phyloP scores from a whole-genome alignment of 2,113 vertebrate species.

The Corydoras sp. region DNA sequence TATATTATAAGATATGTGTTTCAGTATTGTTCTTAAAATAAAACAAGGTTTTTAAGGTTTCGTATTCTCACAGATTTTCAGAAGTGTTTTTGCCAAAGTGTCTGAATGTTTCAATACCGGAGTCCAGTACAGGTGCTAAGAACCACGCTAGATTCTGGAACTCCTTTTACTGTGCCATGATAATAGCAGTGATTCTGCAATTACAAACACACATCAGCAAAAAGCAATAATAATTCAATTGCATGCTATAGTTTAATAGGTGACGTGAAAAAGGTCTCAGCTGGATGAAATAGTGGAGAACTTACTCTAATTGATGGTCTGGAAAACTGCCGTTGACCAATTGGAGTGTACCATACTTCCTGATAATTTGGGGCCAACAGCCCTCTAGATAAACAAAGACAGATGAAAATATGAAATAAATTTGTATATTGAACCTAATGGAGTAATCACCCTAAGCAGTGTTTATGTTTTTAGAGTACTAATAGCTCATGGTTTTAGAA shows the following conservation, averaged over 20 bases:
- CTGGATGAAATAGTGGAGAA: constrained; percentile 20
- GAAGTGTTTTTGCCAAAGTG: neutral
- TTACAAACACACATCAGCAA: constrained; percentile 15
- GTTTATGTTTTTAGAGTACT: too few species aligned
- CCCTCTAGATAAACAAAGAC: constrained; percentile 61
- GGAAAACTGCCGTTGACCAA: constrained; percentile 63
- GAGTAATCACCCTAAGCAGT: neutral
- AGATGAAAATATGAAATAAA: constrained; percentile 27
- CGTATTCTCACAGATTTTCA: neutral
- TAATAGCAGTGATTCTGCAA: constrained; percentile 89
- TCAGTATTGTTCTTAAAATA: neutral
- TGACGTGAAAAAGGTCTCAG: neutral
- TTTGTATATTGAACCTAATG: neutral
- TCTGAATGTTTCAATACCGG: constrained; percentile 65
- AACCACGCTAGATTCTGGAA: constrained; percentile 70
- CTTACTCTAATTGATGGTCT: constrained; percentile 70
- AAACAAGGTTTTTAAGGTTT: neutral
- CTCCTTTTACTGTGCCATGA: constrained; percentile 75
- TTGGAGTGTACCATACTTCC: constrained; percentile 77
- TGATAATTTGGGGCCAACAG: constrained; percentile 83
- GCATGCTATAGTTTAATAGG: too few species aligned
- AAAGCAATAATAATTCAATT: neutral
- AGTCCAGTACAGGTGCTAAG: constrained; percentile 85
- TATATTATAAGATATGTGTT: neutral
- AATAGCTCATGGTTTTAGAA: too few species aligned